Evolutionary conservation across 2,113 vertebrate genomes (phyloP).

Genomic region (Poeciliopsis turrubarensis): DNA sequence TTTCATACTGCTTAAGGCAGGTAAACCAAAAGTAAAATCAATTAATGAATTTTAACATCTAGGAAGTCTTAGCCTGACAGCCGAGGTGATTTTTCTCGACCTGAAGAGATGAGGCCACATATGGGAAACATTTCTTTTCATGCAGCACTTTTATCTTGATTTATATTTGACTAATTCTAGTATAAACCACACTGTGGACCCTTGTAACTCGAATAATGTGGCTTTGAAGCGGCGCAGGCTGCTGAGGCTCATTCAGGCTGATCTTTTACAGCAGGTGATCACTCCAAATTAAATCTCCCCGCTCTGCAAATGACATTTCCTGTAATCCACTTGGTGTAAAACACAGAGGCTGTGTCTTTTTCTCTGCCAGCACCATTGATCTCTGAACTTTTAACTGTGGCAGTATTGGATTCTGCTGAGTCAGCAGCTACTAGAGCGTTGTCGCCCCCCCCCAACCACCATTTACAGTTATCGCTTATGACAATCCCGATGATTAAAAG

Average conservation of each 20-base stretch:
- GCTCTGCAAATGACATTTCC: conserved; percentile 45
- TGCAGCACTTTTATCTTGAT: background rate
- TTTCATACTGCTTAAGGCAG: background rate
- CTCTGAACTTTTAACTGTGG: conserved; percentile 22
- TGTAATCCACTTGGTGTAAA: conserved; percentile 29
- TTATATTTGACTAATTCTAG: background rate
- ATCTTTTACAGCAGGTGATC: conserved; percentile 22
- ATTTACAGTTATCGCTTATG: conserved; percentile 44
- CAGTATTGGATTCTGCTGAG: conserved; percentile 36
- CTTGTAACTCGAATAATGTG: background rate
- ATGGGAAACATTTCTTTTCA: background rate
- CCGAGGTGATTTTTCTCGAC: background rate
- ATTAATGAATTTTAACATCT: background rate
- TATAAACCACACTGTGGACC: background rate
- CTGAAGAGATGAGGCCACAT: background rate
- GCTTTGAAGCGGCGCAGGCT: background rate
- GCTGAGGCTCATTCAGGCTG: conserved; percentile 1
- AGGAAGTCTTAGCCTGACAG: background rate
- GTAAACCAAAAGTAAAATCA: background rate
- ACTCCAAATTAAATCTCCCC: conserved; percentile 38
- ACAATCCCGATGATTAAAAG: conserved; percentile 59
- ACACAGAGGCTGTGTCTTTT: conserved; percentile 8
- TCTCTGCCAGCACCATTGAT: conserved; percentile 57
- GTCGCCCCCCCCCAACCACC: too few relatives aligned
- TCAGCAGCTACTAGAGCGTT: conserved; percentile 29